Evolutionary conservation across 2,113 vertebrate genomes (phyloP).

Genomic region (Myiozetetes cayanensis): DNA sequence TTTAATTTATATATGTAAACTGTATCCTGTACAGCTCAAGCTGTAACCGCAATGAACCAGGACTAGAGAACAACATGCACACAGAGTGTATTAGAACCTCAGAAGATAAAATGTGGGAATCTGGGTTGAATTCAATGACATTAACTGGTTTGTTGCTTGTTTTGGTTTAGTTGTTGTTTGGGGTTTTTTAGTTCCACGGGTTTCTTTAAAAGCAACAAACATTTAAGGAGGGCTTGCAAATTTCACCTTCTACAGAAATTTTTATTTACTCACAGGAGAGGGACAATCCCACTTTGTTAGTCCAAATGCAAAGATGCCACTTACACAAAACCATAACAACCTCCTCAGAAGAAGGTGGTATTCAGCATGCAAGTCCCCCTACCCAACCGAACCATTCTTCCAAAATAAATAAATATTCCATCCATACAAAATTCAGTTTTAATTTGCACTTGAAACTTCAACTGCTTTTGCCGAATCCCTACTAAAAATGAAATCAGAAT

Average conservation of each 20-base stretch:
- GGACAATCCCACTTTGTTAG: neutral
- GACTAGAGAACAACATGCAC: neutral
- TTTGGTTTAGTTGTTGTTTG: neutral
- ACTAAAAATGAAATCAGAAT: neutral
- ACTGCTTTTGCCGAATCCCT: neutral
- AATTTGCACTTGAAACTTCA: neutral
- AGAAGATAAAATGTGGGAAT: neutral
- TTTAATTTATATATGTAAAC: neutral
- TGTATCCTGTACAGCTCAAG: neutral
- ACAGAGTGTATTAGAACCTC: neutral
- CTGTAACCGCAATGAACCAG: neutral
- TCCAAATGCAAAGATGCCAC: neutral
- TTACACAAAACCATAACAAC: neutral
- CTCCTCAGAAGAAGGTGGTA: neutral
- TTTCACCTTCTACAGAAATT: neutral
- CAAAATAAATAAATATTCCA: neutral
- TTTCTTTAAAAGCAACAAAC: neutral
- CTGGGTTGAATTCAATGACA: neutral
- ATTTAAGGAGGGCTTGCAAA: neutral
- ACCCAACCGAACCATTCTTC: fast-evolving
- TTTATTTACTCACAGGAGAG: neutral
- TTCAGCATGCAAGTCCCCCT: neutral
- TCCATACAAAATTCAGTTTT: neutral
- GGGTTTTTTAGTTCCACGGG: neutral
- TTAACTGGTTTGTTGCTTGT: neutral